Base-by-base conservation (phyloP, 2,797 vertebrate genomes). In the Scolopax rusticola region DNA sequence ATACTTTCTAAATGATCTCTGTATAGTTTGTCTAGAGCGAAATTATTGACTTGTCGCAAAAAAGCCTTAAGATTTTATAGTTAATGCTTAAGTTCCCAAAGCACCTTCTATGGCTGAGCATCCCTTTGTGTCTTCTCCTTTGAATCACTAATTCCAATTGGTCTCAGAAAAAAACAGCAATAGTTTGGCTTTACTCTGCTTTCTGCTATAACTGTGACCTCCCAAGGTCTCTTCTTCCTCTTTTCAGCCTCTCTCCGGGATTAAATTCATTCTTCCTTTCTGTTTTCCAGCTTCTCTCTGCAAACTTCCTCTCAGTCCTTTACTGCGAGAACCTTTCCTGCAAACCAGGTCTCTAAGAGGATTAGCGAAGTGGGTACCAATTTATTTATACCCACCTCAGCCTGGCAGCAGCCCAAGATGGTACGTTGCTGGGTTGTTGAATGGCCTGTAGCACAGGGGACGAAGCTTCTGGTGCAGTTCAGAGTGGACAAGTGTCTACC, bases 211-310 rank as follows among this genome's bases (percentile, higher is more conserved):
- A 40, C 48, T 74, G 17, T 57, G 65, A 36, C 69, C 73, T 67
- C 7, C 79, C 54, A 40, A 78, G 59, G 76, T 75, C 84, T 91
- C 81, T 28, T 40, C 60, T 85, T 51, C 45, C 87, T 94, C 41
- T 41, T 41, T 78, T 84, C 71, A 80, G 60, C 60, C 76, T n/a
- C 7, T 54, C 53, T 51, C 71, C 4, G 0, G 51, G 53, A 75
- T 87, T 83, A 92, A 96, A 85, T 38, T 71, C 38, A 3, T 70
- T 88, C 28, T 93, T 87, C 48, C 85, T 82, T 95, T 95, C 93
- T 96, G n/a, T 95, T 95, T 96, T 95, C 83, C 93, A 95, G 93
- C 96, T 93, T 85, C 81, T 88, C 83, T 79, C 87, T 48, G 63
- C 87, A 91, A 93, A n/a, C 63, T 90, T 84, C 65, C 70, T 90